Base-by-base conservation (phyloP, 2,113 vertebrate species). In the Siniperca chuatsi region DNA sequence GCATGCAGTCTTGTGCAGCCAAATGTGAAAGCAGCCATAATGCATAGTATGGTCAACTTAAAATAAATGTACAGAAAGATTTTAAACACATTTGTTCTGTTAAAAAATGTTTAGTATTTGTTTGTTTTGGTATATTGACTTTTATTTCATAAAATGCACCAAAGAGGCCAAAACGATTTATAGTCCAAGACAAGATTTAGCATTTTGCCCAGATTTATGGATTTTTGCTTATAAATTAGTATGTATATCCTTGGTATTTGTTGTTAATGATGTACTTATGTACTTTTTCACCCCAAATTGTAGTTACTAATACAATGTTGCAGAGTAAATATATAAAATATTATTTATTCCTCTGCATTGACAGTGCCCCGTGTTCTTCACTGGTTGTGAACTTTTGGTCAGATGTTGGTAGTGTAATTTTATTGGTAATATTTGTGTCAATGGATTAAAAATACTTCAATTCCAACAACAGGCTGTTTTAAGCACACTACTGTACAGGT, bases 1-100 rank as follows among this genome's bases (percentile, higher is more conserved):
- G 48, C 64, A 40, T 69, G 29, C 50, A 42, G 44, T 58, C 25
- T 58, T 42, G 42, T 55, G 58, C 60, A 69, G 55, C 61, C 64
- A 67, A 58, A 82, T 46, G 58, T 57, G 75, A 86, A 87, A 48
- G 6, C 64, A 67, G 60, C 23, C 33, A 8, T 83, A 25, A 79
- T 69, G 70, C 54, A 50, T 5, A 66, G 6, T 50, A 33, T 7
- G 33, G 52, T 6, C n/a, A 8, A 13, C 29, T 20, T 10, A 2
- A 67, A 46, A 35, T 60, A 40, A 37, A 66, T 67, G 64, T 18
- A 55, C 21, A 29, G 9, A 65, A 9, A 52, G 35, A 10, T 40
- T 48, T 79, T 20, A 2, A 52, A 44, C 35, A 79, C 9, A 8
- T 78, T 46, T 57, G 0, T 11, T 21, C 13, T 35, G 23, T n/a